Conservation (phyloP, 2,797 vertebrate genomes). For the Anisognathus igniventris region DNA sequence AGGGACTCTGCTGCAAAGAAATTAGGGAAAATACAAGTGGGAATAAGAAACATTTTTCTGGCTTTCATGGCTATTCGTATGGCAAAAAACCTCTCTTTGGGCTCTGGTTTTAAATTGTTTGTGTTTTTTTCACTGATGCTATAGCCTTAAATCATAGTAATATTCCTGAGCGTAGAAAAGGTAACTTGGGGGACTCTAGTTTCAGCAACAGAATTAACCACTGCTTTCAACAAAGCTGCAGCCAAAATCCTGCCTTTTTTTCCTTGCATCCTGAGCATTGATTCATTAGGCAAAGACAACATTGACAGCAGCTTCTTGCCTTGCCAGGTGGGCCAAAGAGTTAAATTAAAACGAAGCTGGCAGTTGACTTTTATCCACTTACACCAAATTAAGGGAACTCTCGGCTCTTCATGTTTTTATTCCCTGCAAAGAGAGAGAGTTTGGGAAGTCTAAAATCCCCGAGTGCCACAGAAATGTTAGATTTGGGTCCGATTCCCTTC, state of each 20-base stretch:
- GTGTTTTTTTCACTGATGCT: not conserved
- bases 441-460: not conserved
- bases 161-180: not conserved
- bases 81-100: not conserved
- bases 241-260: not conserved
- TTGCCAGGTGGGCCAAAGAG: not conserved
- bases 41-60: not conserved
- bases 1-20: not conserved
- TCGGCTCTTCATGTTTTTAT: not conserved
- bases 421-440: not conserved
- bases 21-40: not conserved
- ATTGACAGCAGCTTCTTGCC: not conserved
- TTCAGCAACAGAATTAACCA: not conserved
- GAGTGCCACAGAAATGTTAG: not conserved
- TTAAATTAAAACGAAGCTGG: not conserved
- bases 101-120: not conserved
- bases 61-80: not conserved
- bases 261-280: not conserved
- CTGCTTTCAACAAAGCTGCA: not conserved
- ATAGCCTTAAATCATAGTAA: not conserved
- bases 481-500: not conserved
- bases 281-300: not conserved
- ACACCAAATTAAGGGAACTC: not conserved
- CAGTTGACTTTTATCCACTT: not conserved
- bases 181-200: not conserved